Conservation (phyloP, 2,888 invertebrate species). For the Seira musarum region DNA sequence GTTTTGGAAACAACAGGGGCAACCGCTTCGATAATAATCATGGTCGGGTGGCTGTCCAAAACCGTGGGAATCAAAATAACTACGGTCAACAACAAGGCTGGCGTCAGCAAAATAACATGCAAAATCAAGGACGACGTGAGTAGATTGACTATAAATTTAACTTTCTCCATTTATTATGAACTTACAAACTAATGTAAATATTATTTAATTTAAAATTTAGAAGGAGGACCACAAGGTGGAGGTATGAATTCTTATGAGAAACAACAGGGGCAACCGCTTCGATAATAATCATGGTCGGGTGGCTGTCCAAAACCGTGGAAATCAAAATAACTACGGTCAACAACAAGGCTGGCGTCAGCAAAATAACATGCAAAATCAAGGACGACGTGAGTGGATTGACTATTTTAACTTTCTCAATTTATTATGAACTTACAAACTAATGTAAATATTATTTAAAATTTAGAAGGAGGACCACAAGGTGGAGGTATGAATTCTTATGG, state of each 20-base stretch:
- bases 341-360: slow-evolving; percentile 45
- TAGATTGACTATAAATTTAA: too few species aligned
- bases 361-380: slow-evolving; percentile 17
- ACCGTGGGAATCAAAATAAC: slow-evolving; percentile 15
- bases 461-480: slow-evolving; percentile 21
- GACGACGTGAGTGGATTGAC: slow-evolving; percentile 38
- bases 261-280: slow-evolving; percentile 27
- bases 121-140: slow-evolving; percentile 31
- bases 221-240: slow-evolving; percentile 17
- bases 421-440: background rate
- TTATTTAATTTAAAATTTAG: background rate
- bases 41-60: slow-evolving; percentile 22
- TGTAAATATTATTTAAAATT: background rate
- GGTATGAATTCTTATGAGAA: slow-evolving; percentile 36
- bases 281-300: slow-evolving; percentile 38
- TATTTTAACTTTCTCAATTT: background rate
- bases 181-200: background rate
- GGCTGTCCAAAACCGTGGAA: slow-evolving; percentile 20
- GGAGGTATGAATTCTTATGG: slow-evolving; percentile 43
- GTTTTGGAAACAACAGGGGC: slow-evolving; percentile 16
- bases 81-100: background rate
- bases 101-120: background rate
- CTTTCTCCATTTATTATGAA: background rate
- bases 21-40: slow-evolving; percentile 33
- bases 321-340: background rate